These are phyloP conservation scores for Phoenoteleia sp. DNA, from an alignment of 2,888 invertebrate genomes.

Conservation along the genomic window DNA sequence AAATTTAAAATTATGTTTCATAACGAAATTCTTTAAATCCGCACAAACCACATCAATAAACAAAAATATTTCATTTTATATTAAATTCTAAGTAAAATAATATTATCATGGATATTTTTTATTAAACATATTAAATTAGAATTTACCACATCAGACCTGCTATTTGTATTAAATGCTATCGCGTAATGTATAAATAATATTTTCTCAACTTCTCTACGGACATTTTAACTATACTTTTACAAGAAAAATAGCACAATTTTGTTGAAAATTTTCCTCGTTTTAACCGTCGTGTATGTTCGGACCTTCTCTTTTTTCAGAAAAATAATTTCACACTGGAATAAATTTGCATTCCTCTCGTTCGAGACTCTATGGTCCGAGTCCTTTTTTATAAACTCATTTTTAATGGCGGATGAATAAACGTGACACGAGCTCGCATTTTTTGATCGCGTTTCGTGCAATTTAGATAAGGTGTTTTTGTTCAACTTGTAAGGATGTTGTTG, in stretches of 20 bases:
- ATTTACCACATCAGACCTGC: too few species aligned
- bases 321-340: constrained; percentile 10
- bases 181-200: too few species aligned
- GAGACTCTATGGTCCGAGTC: neutral
- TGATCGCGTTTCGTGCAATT: constrained; percentile 25
- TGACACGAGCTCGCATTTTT: constrained; percentile 6
- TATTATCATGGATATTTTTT: too few species aligned
- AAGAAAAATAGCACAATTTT: neutral
- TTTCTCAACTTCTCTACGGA: too few species aligned
- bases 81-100: too few species aligned
- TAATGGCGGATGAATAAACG: constrained; percentile 26
- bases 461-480: constrained; percentile 41
- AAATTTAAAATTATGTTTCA: too few species aligned
- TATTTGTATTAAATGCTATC: too few species aligned
- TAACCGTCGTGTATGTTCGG: neutral
- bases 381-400: constrained; percentile 39
- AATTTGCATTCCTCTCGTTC: constrained; percentile 37
- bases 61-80: too few species aligned
- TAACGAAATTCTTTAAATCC: too few species aligned
- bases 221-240: too few species aligned
- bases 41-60: too few species aligned
- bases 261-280: neutral
- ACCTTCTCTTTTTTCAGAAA: neutral
- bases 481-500: constrained; percentile 21
- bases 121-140: too few species aligned